These are phyloP conservation scores for Arctia plantaginis DNA, from an alignment of 2,888 invertebrate species.

Conservation along the genomic window DNA sequence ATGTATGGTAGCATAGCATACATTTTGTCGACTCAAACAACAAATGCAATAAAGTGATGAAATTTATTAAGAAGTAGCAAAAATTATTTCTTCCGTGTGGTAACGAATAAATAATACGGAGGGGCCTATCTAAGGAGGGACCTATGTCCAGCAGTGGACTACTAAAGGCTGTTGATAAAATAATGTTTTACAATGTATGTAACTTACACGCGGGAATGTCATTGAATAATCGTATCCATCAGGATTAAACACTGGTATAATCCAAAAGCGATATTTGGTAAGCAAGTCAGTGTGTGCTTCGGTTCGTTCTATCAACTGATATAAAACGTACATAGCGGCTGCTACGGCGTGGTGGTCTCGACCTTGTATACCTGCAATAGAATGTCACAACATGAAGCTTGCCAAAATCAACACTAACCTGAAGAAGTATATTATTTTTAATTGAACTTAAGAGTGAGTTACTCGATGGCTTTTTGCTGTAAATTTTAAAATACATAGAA, in stretches of 20 bases:
- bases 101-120: no score
- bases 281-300: slow-evolving; percentile 72
- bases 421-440: background rate
- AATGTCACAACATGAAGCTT: background rate
- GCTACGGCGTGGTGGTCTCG: slow-evolving; percentile 80
- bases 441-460: no score
- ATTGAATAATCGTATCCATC: slow-evolving; percentile 82
- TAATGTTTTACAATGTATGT: background rate
- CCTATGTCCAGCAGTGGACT: no score
- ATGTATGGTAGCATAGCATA: no score
- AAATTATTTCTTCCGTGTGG: background rate
- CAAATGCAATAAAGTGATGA: background rate
- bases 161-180: no score
- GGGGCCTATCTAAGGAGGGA: no score
- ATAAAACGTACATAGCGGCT: slow-evolving; percentile 77
- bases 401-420: background rate
- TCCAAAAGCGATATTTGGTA: slow-evolving; percentile 76
- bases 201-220: slow-evolving; percentile 78
- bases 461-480: no score
- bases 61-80: background rate
- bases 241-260: slow-evolving; percentile 81
- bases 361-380: slow-evolving; percentile 76
- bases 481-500: no score
- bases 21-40: no score
- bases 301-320: slow-evolving; percentile 76